Evolutionary conservation across 2,797 vertebrate genomes (phyloP).

Genomic region (Protosalanx chinensis): DNA sequence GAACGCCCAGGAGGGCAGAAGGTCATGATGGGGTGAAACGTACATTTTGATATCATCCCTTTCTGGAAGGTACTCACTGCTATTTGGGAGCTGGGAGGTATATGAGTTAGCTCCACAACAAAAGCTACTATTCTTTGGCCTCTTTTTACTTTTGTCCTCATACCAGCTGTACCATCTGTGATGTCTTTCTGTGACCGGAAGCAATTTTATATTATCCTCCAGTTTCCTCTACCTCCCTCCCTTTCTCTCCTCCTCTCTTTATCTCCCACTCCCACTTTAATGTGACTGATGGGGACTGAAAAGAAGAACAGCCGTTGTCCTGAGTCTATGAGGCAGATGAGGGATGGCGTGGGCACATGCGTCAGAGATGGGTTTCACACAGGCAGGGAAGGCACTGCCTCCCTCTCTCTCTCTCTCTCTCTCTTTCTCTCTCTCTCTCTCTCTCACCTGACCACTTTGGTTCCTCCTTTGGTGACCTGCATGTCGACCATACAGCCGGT

Average conservation of each 20-base stretch:
- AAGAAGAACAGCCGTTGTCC: constrained; percentile 42
- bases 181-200: constrained; percentile 26
- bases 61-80: not conserved
- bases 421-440: not conserved
- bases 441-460: constrained; percentile 90
- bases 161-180: constrained; percentile 28
- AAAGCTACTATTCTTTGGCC: not conserved
- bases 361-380: constrained; percentile 13
- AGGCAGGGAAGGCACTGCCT: not conserved
- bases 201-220: not conserved
- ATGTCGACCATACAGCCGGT: constrained; percentile 93
- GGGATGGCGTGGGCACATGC: constrained; percentile 22
- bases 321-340: constrained; percentile 26
- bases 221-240: constrained; percentile 56
- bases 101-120: not conserved
- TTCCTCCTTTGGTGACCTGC: constrained; percentile 86
- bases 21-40: not conserved
- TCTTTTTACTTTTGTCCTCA: constrained; percentile 1
- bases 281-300: constrained; percentile 7
- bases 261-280: constrained; percentile 64
- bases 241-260: constrained; percentile 38
- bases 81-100: constrained; percentile 4
- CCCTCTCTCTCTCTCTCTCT: not conserved
- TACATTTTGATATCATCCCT: not conserved
- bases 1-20: too few species aligned